Evolutionary conservation across 2,113 vertebrate species (phyloP), one percentile per base, ranked within the genome.

Genomic region (Colossoma macropomum): DNA sequence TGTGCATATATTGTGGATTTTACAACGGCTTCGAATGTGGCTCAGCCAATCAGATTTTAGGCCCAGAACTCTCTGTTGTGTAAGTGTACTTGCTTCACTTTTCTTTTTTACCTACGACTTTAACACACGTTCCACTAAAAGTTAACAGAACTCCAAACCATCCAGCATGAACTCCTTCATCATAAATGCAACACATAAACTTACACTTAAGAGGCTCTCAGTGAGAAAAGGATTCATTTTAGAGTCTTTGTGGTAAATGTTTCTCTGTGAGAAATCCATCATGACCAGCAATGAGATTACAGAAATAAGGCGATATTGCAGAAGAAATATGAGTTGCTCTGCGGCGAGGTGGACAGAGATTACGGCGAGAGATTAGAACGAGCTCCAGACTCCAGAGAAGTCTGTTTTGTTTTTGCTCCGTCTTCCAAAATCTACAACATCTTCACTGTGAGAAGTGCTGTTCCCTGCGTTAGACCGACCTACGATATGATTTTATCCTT

Each of bases 311-410:
- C 77, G 88, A 87, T 89, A 87, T 78, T 34, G 60, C 28, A 32
- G 76, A 85, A 87, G 86, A 89, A 89, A 89, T 89, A 86, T 87
- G 82, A 82, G 75, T 45, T 81, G 60, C 74, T 86, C 81, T 79
- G 78, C 72, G 69, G 81, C 54, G 83, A 59, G 21, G 84, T 84
- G 82, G 73, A 80, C 65, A 89, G 79, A 85, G 84, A 87, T 87
- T 71, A 75, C 38, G 84, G 83, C 60, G 34, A 32, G 74, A 88
- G 87, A 88, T 88, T 87, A 88, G 81, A 56, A 59, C 70, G 25
- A 62, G n/a, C 59, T 27, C 59, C 59, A 76, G 84, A 81, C 76
- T 84, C 74, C 71, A 73, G 74, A 84, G 85, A 72, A 81, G 74
- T 81, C 75, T 52, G 68, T 45, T 56, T 84, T 34, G 68, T 79